Conservation (phyloP, 2,888 invertebrate species). For the Lithosia quadra region DNA sequence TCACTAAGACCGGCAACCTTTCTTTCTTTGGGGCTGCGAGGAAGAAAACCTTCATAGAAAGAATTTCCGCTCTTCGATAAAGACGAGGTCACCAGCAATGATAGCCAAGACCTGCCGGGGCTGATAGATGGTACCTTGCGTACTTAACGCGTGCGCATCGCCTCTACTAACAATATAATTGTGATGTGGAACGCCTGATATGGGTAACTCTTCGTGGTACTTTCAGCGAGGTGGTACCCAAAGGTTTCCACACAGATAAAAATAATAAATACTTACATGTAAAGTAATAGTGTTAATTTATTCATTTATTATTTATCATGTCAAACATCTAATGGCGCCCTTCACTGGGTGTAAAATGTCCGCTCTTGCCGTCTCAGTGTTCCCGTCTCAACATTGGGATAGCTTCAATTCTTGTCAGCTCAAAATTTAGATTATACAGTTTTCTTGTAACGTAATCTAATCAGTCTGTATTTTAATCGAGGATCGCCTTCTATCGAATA, state of each 20-base stretch:
- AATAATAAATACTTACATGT: not conserved
- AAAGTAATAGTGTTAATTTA: not conserved
- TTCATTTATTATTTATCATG: conserved; percentile 1
- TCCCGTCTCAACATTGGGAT: not conserved
- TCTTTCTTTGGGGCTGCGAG: not conserved
- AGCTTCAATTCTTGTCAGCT: not conserved
- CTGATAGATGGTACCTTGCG: no score
- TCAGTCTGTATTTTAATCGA: conserved; percentile 1
- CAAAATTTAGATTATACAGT: not conserved
- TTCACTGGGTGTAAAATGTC: not conserved
- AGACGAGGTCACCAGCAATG: not conserved
- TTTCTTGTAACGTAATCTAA: conserved; percentile 4
- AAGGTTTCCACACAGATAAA: not conserved
- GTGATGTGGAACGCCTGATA: not conserved
- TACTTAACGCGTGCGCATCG: not conserved
- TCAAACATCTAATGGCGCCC: not conserved
- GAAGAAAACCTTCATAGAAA: not conserved
- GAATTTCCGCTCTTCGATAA: not conserved
- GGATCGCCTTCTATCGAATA: conserved; percentile 1
- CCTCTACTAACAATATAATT: not conserved
- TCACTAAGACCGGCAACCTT: not conserved
- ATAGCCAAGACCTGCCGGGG: not conserved
- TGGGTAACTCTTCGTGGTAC: not conserved
- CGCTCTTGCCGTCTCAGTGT: no score
- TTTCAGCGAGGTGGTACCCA: not conserved